Base-by-base conservation (phyloP, 2,888 invertebrate species). In the Brachyptera risi region DNA sequence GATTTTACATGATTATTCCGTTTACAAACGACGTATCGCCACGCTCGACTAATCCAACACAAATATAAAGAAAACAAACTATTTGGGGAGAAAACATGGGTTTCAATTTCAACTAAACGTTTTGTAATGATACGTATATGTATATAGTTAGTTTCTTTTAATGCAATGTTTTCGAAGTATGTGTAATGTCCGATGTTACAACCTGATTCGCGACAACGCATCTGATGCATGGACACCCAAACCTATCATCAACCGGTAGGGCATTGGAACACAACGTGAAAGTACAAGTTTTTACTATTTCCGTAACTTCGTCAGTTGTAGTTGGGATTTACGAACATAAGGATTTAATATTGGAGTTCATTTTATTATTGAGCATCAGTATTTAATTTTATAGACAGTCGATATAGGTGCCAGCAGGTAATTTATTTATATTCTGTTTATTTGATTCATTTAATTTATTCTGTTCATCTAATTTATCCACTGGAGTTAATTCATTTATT, bases 131-230 rank as follows among this genome's bases (percentile, higher is more conserved):
- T 17, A 15, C 21, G n/a, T n/a, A 42, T 42, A 42, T n/a, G n/a
- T 38, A 13, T 2, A 21, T 19, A 19, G 42, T 42, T 38, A 42
- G 42, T 42, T 42, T 42, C 19, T 42, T 19, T 21, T 17, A 24
- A 47, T 47, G 47, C 23, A 31, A 31, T 31, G 11, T 31, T 31
- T 11, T 31, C 5, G 11, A 31, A 11, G 11, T 11, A 31, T 21
- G 21, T 24, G 47, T n/a, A 21, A 21, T 19, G 3, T 21, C 23
- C 44, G 19, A 47, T 47, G 47, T 47, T 24, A 47, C 47, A 47
- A 21, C 47, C 47, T 47, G 24, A 47, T 47, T 47, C 47, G n/a
- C 47, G 47, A 42, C n/a, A n/a, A n/a, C n/a, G n/a, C n/a, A n/a
- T n/a, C 24, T 47, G 47, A 3, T 2, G 24, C n/a, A 13, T 47